Evolutionary conservation across 2,797 vertebrate species (phyloP).

Genomic region (Eulemur albifrons): DNA sequence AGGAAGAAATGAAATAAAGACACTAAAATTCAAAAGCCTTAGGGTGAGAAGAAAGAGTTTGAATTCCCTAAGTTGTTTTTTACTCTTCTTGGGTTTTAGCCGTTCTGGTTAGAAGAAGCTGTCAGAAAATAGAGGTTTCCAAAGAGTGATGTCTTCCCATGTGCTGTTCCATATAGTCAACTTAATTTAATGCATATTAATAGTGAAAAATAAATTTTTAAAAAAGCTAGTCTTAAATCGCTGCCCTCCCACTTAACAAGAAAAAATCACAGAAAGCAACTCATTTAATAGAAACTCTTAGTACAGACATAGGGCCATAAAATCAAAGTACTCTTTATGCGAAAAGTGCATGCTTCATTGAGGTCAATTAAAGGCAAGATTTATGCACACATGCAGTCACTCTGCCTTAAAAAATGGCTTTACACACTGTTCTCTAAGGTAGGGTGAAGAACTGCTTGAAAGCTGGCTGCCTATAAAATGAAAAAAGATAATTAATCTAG

Average conservation of each 20-base stretch:
- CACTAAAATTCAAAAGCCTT: too few relatives aligned
- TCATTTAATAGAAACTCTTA: not conserved
- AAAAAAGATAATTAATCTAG: not conserved
- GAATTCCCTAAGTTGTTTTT: not conserved
- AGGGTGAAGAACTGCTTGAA: not conserved
- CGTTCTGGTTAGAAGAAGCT: slow-evolving; percentile 40
- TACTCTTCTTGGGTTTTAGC: not conserved
- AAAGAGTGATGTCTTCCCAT: not conserved
- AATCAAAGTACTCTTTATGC: slow-evolving; percentile 45
- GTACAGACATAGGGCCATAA: slow-evolving; percentile 23
- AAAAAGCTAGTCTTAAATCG: slow-evolving; percentile 50
- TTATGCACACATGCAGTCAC: slow-evolving; percentile 37
- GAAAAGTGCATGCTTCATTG: not conserved
- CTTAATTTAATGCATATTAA: slow-evolving; percentile 57
- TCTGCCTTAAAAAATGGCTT: slow-evolving; percentile 37
- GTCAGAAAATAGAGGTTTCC: slow-evolving; percentile 46
- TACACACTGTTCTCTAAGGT: not conserved
- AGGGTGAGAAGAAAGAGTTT: too few relatives aligned
- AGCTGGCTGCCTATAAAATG: not conserved
- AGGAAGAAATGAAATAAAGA: too few relatives aligned
- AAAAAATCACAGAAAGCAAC: slow-evolving; percentile 36
- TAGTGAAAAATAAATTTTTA: slow-evolving; percentile 15
- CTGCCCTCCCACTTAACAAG: slow-evolving; percentile 45
- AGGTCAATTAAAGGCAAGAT: slow-evolving; percentile 71
- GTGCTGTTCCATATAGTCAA: slow-evolving; percentile 15